Base-by-base conservation (phyloP, 2,888 invertebrate species). In the Marasmarcha lunaedactyla region DNA sequence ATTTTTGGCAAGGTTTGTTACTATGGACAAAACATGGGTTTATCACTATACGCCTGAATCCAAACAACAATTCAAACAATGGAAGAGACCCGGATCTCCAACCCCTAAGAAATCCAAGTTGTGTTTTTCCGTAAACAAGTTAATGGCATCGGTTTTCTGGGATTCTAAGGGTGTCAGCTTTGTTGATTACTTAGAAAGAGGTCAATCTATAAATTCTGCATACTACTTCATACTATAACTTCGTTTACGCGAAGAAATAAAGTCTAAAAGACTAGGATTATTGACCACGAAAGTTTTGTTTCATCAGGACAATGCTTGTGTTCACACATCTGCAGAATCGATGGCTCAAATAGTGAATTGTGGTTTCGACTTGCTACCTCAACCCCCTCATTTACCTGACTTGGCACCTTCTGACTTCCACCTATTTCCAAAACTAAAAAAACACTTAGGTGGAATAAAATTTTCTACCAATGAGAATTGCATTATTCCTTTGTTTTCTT, bases 1-100 rank as follows among this genome's bases (percentile, higher is more conserved):
- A 7, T 30, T 30, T 30, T n/a, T 34, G 5, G 11, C 41, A 1
- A 40, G 40, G 3, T 41, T 46, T 44, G 15, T 38, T 10, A 38
- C 33, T 2, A 38, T 38, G 38, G 38, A 38, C 7, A 30, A 39
- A 20, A 35, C 39, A 2, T 39, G 39, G 39, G 14, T 39, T 13
- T 35, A 39, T 30, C 30, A 39, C 15, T 39, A 15, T 14, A 33
- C 14, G 10, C 35, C 39, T n/a, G 39, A 39, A 15, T 33, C 35
- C 1, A 35, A 34, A 35, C 15, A 35, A 25, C 33, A 37, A 14
- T 37, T 14, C n/a, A 38, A 14, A 15, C 30, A 14, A n/a, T 38
- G 38, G 38, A 38, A 38, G 1, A n/a, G 15, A 38, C 5, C 38
- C 1, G 7, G 5, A 7, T 9, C 1, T 2, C 38, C 38, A n/a